Evolutionary conservation across 2,113 vertebrate genomes (phyloP).

Genomic region (Notothenia rossii): DNA sequence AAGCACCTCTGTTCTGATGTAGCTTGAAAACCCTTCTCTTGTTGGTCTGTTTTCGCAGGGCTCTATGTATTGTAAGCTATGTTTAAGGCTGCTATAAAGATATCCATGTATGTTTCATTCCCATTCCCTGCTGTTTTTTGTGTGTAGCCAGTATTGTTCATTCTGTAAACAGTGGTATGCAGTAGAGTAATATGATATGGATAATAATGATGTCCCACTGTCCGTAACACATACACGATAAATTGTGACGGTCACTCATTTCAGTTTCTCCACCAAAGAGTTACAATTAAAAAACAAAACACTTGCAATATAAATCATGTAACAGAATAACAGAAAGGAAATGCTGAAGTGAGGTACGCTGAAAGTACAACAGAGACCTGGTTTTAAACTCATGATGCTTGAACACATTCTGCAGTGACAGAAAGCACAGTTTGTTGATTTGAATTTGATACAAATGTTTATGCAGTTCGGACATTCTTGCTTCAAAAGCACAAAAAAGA

Average conservation of each 20-base stretch:
- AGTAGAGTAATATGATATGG: slow-evolving; percentile 14
- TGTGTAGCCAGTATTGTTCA: slow-evolving; percentile 23
- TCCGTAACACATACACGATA: slow-evolving; percentile 5
- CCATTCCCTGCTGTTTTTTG: slow-evolving; percentile 19
- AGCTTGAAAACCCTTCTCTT: not conserved
- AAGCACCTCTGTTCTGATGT: slow-evolving; percentile 12
- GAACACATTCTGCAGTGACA: not conserved
- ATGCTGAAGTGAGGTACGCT: slow-evolving; percentile 3
- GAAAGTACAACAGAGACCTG: not conserved
- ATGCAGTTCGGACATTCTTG: slow-evolving; percentile 1
- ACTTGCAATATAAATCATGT: slow-evolving; percentile 19
- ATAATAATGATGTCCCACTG: slow-evolving; percentile 8
- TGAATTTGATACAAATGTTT: not conserved
- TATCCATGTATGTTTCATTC: slow-evolving; percentile 4
- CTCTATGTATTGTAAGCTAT: slow-evolving; percentile 37
- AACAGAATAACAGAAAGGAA: not conserved
- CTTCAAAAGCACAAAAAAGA: slow-evolving; percentile 51
- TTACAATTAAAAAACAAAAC: slow-evolving; percentile 23
- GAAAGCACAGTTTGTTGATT: slow-evolving; percentile 4
- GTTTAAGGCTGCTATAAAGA: slow-evolving; percentile 42
- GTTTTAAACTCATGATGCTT: not conserved
- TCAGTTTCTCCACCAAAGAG: slow-evolving; percentile 63
- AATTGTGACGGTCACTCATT: slow-evolving; percentile 10
- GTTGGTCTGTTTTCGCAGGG: slow-evolving; percentile 37
- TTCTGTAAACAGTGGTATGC: slow-evolving; percentile 34